Conservation (phyloP, 2,113 vertebrate genomes). For the Microcebus tavaratra region DNA sequence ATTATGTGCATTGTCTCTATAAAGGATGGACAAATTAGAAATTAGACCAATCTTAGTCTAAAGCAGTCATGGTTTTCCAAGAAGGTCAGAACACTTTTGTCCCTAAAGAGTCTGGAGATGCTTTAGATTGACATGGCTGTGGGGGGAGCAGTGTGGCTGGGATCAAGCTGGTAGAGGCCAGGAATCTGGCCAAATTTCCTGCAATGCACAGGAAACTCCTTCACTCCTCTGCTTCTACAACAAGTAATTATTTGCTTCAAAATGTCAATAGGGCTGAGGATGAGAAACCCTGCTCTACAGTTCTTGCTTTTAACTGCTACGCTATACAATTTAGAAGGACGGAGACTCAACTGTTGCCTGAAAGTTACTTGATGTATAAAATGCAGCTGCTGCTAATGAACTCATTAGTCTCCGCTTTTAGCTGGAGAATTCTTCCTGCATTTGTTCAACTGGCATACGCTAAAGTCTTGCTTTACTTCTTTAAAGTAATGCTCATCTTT, state of each 20-base stretch:
- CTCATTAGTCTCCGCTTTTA: not conserved
- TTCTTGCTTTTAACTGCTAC: not conserved
- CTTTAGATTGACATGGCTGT: not conserved
- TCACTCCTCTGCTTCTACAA: not conserved
- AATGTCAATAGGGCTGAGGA: not conserved
- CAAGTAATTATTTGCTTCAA: not conserved
- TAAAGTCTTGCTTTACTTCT: not conserved
- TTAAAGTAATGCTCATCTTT: not conserved
- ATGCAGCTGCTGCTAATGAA: not conserved
- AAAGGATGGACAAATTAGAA: not conserved
- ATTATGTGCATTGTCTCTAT: not conserved
- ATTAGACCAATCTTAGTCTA: not conserved
- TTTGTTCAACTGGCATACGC: not conserved
- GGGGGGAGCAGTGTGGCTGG: too few relatives aligned
- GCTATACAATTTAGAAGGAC: not conserved
- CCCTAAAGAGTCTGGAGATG: not conserved
- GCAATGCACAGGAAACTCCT: fast-evolving
- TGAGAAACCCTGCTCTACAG: not conserved
- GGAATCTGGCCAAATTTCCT: not conserved
- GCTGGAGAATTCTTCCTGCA: not conserved
- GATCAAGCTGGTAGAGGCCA: not conserved
- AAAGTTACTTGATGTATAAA: not conserved
- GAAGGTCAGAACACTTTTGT: not conserved
- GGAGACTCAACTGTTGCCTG: not conserved
- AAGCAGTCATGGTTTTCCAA: not conserved